These are phyloP conservation scores for Leptinotarsa rubiginosa DNA, from an alignment of 2,888 invertebrate species.

Conservation along the genomic window DNA sequence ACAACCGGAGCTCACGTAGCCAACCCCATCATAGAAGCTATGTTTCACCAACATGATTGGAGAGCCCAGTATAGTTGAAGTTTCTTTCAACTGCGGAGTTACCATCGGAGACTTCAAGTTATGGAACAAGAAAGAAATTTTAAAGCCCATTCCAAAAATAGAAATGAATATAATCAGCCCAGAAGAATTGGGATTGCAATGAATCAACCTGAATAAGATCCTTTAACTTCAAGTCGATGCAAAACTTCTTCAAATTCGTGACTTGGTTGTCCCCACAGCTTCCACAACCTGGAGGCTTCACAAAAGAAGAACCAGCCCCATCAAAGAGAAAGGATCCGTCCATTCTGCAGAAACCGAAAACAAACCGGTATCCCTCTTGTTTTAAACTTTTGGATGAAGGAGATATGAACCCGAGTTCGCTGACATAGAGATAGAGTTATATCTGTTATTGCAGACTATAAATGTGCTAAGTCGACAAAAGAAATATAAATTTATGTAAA, in stretches of 20 bases:
- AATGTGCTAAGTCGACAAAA: too few relatives aligned
- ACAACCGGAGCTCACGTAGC: background rate
- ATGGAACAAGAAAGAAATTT: background rate
- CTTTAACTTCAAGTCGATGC: background rate
- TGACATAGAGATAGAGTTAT: background rate
- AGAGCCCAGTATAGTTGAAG: background rate
- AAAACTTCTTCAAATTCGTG: background rate
- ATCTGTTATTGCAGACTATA: background rate
- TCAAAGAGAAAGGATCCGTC: background rate
- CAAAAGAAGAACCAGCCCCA: background rate
- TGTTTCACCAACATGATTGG: background rate
- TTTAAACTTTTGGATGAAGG: background rate
- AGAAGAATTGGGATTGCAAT: background rate
- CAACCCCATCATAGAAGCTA: slow-evolving; percentile 5
- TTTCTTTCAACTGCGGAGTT: background rate
- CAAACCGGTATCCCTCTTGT: background rate
- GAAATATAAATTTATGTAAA: too few relatives aligned
- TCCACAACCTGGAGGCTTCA: background rate
- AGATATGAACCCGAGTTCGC: background rate
- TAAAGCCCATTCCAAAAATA: background rate
- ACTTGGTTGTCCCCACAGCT: background rate
- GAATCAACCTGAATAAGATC: background rate
- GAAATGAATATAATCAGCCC: background rate
- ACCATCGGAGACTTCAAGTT: background rate
- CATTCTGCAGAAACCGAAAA: background rate